phyloP scores from a whole-genome alignment of 2,113 vertebrate species.

The Heteronetta atricapilla region DNA sequence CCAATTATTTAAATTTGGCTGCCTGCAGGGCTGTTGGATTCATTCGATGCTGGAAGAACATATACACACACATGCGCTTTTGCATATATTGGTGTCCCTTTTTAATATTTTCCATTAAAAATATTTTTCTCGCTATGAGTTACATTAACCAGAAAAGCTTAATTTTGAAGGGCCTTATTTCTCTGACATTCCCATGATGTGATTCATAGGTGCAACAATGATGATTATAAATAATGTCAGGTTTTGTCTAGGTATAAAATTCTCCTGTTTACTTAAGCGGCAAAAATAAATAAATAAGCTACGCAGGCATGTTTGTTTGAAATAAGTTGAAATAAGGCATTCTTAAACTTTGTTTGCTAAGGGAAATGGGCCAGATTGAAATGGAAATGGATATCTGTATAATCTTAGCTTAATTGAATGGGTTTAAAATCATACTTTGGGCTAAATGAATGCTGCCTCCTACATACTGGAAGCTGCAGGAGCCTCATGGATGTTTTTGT shows the following conservation, averaged over 20 bases:
- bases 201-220: not conserved
- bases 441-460: not conserved
- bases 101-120: not conserved
- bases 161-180: not conserved
- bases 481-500: not conserved
- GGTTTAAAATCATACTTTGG: not conserved
- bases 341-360: not conserved
- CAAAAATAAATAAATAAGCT: not conserved
- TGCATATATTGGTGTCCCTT: not conserved
- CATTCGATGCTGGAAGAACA: not conserved
- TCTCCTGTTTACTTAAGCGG: not conserved
- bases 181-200: accelerated
- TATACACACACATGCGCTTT: accelerated
- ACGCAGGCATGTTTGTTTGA: not conserved
- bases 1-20: not conserved
- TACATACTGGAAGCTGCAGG: not conserved
- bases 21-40: accelerated
- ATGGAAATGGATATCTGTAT: not conserved
- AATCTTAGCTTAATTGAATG: not conserved
- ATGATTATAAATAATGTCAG: not conserved
- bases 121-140: not conserved
- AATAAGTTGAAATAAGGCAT: conserved; percentile 1
- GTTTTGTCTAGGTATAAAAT: not conserved
- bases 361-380: not conserved
- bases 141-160: not conserved